Base-by-base conservation (phyloP, 2,797 vertebrate species). In the Pantherophis alleghaniensis region DNA sequence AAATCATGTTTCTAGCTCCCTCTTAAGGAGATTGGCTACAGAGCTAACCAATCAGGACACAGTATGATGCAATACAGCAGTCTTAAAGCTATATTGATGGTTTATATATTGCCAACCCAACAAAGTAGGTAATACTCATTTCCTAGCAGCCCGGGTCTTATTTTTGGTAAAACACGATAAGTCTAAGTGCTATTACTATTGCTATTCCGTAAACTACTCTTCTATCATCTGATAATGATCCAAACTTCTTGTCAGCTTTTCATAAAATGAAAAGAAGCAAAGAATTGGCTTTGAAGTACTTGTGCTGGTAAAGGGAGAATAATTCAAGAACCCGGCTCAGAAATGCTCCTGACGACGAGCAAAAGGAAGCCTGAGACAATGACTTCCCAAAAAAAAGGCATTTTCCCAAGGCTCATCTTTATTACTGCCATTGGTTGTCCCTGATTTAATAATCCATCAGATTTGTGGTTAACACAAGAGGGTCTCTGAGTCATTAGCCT, bases 401-500 rank as follows among this genome's bases (percentile, higher is more conserved):
- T 20, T 51, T 51, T 10, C n/a, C 94, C 56, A 51, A 86, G 93
- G 61, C 20, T 0, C 2, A 87, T 88, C 20, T 42, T 60, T 11
- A 93, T 88, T 86, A 16, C 63, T 74, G 90, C 63, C 32, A 7
- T 18, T 0, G 86, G 69, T 86, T 13, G 16, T 90, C 94, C 83
- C 90, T 51, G 91, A 86, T 91, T 91, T 93, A 91, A 66, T 93
- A 66, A 94, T 1, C 7, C 12, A 1, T 91, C 24, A 88, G 57
- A 60, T 7, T 93, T 90, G 51, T 90, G 42, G 61, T 2, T 88
- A 90, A 53, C 1, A 18, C 7, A 5, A 74, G 92, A 95, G 88
- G 63, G 16, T 66, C 51, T 87, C 53, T 92, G n/a, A 61, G 22
- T 61, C 60, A 61, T 61, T 61, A 61, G 10, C 90, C 92, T 94